Evolutionary conservation across 2,888 invertebrate species (phyloP), one percentile per base, ranked within the genome.

Genomic region (Proisotoma minuta): DNA sequence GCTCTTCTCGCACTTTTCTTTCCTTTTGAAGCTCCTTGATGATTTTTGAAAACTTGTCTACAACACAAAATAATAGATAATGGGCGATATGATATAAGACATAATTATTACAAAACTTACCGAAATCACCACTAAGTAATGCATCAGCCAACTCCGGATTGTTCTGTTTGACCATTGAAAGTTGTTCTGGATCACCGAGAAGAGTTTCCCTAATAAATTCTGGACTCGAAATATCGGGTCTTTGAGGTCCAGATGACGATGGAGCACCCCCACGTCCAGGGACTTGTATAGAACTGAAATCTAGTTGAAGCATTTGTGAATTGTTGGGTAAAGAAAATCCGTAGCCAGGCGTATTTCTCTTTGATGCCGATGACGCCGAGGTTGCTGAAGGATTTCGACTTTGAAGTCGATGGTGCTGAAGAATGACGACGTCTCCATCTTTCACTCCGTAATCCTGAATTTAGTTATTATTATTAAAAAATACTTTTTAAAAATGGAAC

Each of bases 111-210:
- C n/a, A n/a, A n/a, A n/a, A n/a, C 72, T 70, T 72, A 80, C 80
- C 89, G 71, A 90, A 82, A 77, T 87, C 88, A 26, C 91, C 93
- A 74, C 88, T 89, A 1, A 90, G 81, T 26, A 96, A 79, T 20
- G 97, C 95, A 77, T 95, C 95, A 10, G 96, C 95, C 62, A 97
- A 79, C 70, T 87, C 83, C 4, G 95, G 91, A 81, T 97, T 97
- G 75, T 96, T 91, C 77, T 96, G 94, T 77, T 92, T 91, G 5
- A 97, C 81, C 62, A 95, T 78, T 1, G 95, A 88, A 60, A 96
- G 79, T 76, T 95, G 91, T 76, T 93, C 91, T 0, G 96, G 96
- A 79, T 92, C 92, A 27, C 87, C 87, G 48, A 92, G 78, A 74
- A 94, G 87, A 87, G 91, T 88, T 75, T 92, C 88, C 69, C 89